Evolutionary conservation across 2,113 vertebrate genomes (phyloP), one percentile per base, ranked within the genome.

Genomic region (Plectropomus leopardus): DNA sequence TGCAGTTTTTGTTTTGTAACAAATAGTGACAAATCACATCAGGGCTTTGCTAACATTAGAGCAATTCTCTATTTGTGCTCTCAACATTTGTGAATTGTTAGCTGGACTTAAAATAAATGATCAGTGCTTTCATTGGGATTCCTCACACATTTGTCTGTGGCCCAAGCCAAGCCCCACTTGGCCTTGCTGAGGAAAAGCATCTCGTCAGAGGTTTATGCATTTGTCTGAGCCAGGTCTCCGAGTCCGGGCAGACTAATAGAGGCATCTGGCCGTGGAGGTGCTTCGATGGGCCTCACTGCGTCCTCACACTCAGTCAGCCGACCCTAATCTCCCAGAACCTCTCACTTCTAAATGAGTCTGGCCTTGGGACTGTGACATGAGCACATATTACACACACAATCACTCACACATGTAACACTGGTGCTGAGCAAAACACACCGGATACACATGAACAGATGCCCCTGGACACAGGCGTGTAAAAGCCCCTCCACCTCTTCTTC

Each of bases 191-290:
- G 67, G 36, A 42, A 48, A 78, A 83, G 72, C 59, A 50, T 65
- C 68, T 70, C 82, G 59, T 83, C 50, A 67, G 88, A 72, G 70
- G 67, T 78, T 64, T 68, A 45, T 65, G 34, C 48, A 68, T 83
- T 65, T 87, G 55, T 78, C 77, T 36, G 64, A 86, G 59, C 58
- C 58, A 64, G 60, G 74, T 90, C 65, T 76, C 71, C 1, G 42
- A 75, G 59, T 76, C 65, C 72, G 66, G 72, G 36, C 84, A 88
- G 91, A 89, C 67, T 91, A 81, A 93, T 89, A 71, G 83, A 88
- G 86, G 85, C 91, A 92, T 94, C 89, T 94, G 86, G 84, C 67
- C 40, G 9, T 70, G 77, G 86, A 82, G 78, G 72, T 71, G 77
- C 74, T 82, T 65, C 58, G 51, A 77, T 63, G 73, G 76, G 63